Evolutionary conservation across 1,140 invertebrate genomes (phyloP), one percentile per base, ranked within the genome.

Genomic region (Musca vetustissima): DNA sequence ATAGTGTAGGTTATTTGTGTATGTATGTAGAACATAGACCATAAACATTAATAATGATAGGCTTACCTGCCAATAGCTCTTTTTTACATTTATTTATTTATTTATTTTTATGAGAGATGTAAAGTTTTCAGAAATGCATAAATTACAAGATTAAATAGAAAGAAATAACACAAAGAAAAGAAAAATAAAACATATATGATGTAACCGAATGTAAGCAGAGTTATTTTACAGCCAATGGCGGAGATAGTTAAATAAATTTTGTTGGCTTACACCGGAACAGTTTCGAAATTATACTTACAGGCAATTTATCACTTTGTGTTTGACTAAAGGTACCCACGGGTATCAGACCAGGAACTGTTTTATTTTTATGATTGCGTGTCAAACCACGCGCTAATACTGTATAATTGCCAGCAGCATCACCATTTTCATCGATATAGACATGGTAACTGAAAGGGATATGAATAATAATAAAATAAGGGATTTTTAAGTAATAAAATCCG

Each of bases 351-450:
- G 87, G 88, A n/a, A 87, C 84, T 7, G 73, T 80, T 55, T 73
- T 72, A 66, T 82, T 82, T 66, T 72, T 73, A 32, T 70, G 76
- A 69, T 75, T 80, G 11, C 71, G 75, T 25, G 73, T 57, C 8
- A 65, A 71, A 15, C 64, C 82, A 74, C 73, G 76, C 1, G 91
- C 89, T 71, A 98, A 88, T 65, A 98, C 84, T 0, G 95, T 97
- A 84, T 98, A 98, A 87, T 98, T 98, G 15, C 96, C 97, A 76
- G 95, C 93, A 0, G 97, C 95, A 77, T 98, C 96, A 0, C 95
- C 96, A 75, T 95, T 94, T 73, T 93, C 90, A 79, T 98, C 95
- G 87, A 98, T 96, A 73, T 94, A 91, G 2, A 95, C 92, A 83
- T 91, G 89, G 82, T 95, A 97, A 43, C 92, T 94, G 77, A 72